Percentiles rank a stretch among this genome's conserved stretches.
These are phyloP conservation scores for Porites divaricata DNA, from an alignment of 92 coral and sea anemone genomes.

Conservation along the genomic window DNA sequence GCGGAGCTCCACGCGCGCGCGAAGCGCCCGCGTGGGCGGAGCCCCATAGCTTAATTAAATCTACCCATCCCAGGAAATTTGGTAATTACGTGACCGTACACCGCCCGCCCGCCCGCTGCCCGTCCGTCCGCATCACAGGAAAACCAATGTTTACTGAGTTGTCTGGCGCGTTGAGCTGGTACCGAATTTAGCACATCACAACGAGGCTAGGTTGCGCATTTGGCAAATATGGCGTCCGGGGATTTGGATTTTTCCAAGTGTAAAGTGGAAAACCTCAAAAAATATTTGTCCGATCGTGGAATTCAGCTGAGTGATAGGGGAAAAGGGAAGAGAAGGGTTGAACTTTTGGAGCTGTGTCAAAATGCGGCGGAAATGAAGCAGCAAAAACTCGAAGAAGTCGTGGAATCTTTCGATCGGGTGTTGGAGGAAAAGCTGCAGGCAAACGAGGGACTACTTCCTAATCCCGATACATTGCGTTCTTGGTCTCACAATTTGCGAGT, in stretches of 20 bases:
- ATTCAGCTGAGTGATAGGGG: conserved; percentile 30
- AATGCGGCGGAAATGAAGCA: conserved; percentile 29
- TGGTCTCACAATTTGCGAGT: conserved; percentile 24
- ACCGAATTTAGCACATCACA: conserved; percentile 13
- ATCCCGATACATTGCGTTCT: conserved; percentile 28
- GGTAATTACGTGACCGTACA: too few relatives aligned
- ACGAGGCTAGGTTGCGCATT: conserved; percentile 30
- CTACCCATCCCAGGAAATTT: too few relatives aligned
- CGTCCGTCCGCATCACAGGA: too few relatives aligned
- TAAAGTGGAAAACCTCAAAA: conserved; percentile 27
- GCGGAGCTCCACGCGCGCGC: too few relatives aligned
- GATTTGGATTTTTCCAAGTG: conserved; percentile 21
- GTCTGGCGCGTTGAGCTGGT: conserved; percentile 15
- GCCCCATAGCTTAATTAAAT: too few relatives aligned
- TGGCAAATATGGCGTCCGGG: conserved; percentile 22
- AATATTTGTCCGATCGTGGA: conserved; percentile 36
- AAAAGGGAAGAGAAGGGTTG: conserved; percentile 24
- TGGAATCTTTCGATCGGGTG: conserved; percentile 21
- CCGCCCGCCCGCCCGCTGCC: too few relatives aligned
- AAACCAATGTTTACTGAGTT: too few relatives aligned
- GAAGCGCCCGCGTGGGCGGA: too few relatives aligned
- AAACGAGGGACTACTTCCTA: conserved; percentile 32
- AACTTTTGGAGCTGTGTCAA: conserved; percentile 29
- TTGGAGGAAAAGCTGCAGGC: conserved; percentile 44
- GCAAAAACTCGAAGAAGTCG: conserved; percentile 37